Evolutionary conservation across 92 coral and sea anemone species (phyloP), one percentile per base, ranked within the genome.

Genomic region (Hydrozoanthus gracilis): DNA sequence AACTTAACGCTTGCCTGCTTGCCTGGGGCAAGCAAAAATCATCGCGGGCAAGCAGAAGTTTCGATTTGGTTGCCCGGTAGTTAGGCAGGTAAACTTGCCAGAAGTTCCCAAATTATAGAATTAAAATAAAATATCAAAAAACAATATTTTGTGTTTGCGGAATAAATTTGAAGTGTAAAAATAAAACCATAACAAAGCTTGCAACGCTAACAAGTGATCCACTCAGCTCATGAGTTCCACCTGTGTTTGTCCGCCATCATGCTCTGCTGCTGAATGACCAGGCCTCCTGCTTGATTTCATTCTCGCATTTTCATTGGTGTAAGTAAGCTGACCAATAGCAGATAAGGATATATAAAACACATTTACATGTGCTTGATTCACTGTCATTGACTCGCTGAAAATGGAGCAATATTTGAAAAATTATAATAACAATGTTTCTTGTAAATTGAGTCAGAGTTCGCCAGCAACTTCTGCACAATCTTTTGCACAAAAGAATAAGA

Each of bases 331-430:
- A 50, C 56, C 61, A 54, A 54, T 54, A 54, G 61, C 61, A 54
- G 61, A 54, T 54, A 0, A 54, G 61, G 61, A 2, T 54, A 54
- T 54, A 54, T 54, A 2, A 54, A 54, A 0, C 61, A 54, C 61
- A 54, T 54, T 54, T 54, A 14, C 73, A 69, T 69, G 73, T 69
- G 73, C 77, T 72, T 2, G 20, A n/a, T 35, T 35, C 14, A 7
- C 47, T 11, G 13, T 72, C 15, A 11, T 46, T 73, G 58, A 82
- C 86, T 67, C 61, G 72, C 75, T 64, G 75, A 79, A 79, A 66
- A 72, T 82, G 86, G 86, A 82, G 76, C 76, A 65, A 82, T 82
- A 66, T 67, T 72, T 82, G 75, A 82, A 70, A 70, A 78, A 78
- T 78, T 78, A 56, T 78, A 78, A 78, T 17, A 66, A 66, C 39